phyloP scores from a whole-genome alignment of 2,888 invertebrate species.

The Rhagonycha fulva region DNA sequence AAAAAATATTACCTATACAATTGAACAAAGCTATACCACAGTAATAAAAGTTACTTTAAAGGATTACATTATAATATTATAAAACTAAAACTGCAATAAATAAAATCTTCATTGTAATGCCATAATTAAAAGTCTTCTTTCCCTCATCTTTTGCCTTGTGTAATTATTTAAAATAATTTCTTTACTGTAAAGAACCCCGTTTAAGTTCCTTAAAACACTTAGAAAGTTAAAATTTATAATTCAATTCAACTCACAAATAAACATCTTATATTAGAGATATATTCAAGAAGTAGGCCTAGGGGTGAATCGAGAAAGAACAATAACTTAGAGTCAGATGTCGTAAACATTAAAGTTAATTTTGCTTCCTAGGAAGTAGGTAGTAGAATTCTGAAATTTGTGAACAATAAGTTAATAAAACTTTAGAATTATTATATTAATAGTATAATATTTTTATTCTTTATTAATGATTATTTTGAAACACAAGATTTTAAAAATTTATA shows the following conservation, averaged over 20 bases:
- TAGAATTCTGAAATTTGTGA: background rate
- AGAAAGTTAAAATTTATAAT: conserved; percentile 46
- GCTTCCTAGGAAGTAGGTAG: background rate
- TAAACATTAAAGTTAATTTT: conserved; percentile 22
- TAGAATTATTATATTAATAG: background rate
- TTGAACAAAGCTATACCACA: background rate
- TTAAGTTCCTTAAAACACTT: conserved; percentile 45
- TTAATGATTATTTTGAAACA: background rate
- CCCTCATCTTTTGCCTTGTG: background rate
- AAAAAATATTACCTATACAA: background rate
- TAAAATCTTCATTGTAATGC: background rate
- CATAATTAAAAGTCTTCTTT: background rate
- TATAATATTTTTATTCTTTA: background rate
- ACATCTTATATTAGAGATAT: conserved; percentile 30
- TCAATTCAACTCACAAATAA: conserved; percentile 47
- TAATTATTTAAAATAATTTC: conserved; percentile 4
- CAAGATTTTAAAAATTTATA: background rate
- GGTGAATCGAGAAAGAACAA: conserved; percentile 13
- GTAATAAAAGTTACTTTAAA: background rate
- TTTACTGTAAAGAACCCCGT: conserved; percentile 17
- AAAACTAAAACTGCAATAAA: background rate
- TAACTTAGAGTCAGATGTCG: conserved; percentile 26
- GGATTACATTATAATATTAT: too few relatives aligned
- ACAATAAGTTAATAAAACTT: background rate
- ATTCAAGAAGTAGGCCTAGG: background rate